Evolutionary conservation across 2,888 invertebrate genomes (phyloP).

Genomic region (Chrysotoxum bicinctum): DNA sequence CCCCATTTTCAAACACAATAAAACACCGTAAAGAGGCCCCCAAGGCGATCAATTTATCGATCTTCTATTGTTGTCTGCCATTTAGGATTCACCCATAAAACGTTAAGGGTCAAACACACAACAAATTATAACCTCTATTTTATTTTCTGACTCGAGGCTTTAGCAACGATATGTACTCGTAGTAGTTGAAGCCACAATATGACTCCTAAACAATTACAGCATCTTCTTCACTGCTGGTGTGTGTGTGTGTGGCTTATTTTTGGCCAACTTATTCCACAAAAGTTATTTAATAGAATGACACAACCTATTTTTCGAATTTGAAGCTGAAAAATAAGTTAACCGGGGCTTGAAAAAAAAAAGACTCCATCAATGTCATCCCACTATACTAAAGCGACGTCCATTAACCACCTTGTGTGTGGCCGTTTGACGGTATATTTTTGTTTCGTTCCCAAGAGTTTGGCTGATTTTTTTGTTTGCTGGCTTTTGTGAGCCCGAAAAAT

Average conservation of each 20-base stretch:
- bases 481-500: slow-evolving; percentile 34
- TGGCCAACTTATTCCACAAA: slow-evolving; percentile 46
- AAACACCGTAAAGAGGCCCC: slow-evolving; percentile 15
- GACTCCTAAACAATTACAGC: slow-evolving; percentile 39
- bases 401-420: slow-evolving; percentile 70
- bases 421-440: slow-evolving; percentile 14
- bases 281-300: slow-evolving; percentile 70
- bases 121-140: slow-evolving; percentile 21
- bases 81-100: slow-evolving; percentile 31
- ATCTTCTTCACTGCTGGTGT: neutral
- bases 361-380: slow-evolving; percentile 67
- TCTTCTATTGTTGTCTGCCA: slow-evolving; percentile 55
- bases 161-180: neutral
- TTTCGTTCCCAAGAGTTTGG: slow-evolving; percentile 46
- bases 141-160: neutral
- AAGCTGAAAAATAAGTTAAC: slow-evolving; percentile 37
- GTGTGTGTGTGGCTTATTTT: neutral
- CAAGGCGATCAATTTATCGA: slow-evolving; percentile 48
- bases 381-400: slow-evolving; percentile 21
- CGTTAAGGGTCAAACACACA: neutral
- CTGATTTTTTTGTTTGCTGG: neutral
- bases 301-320: slow-evolving; percentile 40
- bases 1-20: neutral
- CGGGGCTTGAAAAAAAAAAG: slow-evolving; percentile 26
- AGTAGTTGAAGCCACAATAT: neutral